Percentiles rank a stretch among this genome's conserved stretches.
These are phyloP conservation scores for Sapayoa aenigma DNA, from an alignment of 2,113 vertebrate genomes.

Conservation along the genomic window DNA sequence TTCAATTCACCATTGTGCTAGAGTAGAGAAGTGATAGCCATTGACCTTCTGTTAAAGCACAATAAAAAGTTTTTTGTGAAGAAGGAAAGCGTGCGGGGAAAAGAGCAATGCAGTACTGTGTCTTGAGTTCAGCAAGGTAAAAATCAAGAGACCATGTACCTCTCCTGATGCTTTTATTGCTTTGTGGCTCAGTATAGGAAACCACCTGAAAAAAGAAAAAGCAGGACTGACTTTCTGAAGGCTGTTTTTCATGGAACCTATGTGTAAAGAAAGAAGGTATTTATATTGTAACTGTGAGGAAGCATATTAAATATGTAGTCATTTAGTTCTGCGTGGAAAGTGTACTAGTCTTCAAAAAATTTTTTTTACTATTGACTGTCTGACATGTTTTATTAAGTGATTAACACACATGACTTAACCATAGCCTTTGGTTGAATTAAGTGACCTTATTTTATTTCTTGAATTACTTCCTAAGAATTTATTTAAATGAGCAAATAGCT, in stretches of 20 bases:
- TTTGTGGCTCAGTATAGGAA: background rate
- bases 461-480: background rate
- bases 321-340: background rate
- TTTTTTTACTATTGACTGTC: background rate
- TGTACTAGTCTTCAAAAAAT: background rate
- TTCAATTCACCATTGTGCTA: conserved; percentile 82
- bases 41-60: conserved; percentile 80
- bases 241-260: background rate
- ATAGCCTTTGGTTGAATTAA: background rate
- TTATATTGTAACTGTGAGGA: background rate
- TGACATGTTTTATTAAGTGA: background rate
- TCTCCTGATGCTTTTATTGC: background rate
- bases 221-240: background rate
- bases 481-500: background rate
- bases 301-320: background rate
- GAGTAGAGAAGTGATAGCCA: conserved; percentile 77
- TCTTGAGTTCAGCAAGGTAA: conserved; percentile 18
- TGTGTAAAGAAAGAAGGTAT: conserved; percentile 10
- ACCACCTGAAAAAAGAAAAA: background rate
- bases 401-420: background rate
- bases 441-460: background rate
- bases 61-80: conserved; percentile 79
- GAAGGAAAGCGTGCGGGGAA: conserved; percentile 60
- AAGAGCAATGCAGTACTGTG: conserved; percentile 38
- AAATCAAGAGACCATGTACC: background rate